Percentiles rank a stretch among this genome's conserved stretches.
phyloP scores from a whole-genome alignment of 2,888 invertebrate genomes.

The Tipula helvola region DNA sequence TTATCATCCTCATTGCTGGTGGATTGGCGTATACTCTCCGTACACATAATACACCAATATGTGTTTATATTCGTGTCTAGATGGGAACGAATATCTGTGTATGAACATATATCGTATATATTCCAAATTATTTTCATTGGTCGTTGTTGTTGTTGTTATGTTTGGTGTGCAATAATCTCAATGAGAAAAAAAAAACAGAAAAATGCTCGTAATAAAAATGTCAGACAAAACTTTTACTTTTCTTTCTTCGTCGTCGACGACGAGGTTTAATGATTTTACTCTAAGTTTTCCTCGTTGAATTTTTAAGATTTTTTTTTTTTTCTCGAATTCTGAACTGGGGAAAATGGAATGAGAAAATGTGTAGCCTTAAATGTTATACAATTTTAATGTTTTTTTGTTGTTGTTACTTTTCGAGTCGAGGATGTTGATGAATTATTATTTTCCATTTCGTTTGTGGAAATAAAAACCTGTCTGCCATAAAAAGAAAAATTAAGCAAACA shows the following conservation, averaged over 20 bases:
- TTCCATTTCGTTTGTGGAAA: neutral
- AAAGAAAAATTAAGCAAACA: neutral
- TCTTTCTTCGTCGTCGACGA: neutral
- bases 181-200: neutral
- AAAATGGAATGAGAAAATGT: neutral
- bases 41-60: neutral
- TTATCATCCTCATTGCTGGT: neutral
- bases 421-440: neutral
- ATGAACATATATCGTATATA: neutral
- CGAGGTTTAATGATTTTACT: neutral
- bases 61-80: neutral
- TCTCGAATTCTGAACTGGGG: neutral
- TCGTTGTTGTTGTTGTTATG: neutral
- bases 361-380: neutral
- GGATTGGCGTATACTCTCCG: neutral
- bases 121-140: neutral
- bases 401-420: neutral
- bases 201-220: neutral
- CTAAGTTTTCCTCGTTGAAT: neutral
- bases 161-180: neutral
- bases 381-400: neutral
- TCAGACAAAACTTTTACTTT: neutral
- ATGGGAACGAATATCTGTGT: neutral
- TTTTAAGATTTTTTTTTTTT: neutral
- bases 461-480: neutral